A percentile compares a stretch with the other conserved stretches of the same genome.
These are phyloP conservation scores for Epinotia ramella DNA, from an alignment of 2,888 invertebrate genomes.

Conservation along the genomic window DNA sequence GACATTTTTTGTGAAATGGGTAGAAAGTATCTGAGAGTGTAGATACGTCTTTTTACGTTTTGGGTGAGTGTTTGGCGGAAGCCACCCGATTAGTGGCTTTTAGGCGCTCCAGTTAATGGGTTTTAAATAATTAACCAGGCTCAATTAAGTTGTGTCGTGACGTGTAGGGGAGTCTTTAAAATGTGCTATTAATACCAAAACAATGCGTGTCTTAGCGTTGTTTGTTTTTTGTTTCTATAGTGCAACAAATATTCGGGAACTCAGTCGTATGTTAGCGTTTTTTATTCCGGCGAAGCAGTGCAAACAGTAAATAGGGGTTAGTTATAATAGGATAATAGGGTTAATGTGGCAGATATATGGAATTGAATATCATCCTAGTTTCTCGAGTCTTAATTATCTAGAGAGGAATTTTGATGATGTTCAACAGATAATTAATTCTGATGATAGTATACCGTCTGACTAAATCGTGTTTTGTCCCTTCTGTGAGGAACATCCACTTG, in stretches of 20 bases:
- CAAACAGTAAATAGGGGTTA: too few species aligned
- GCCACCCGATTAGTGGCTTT: slow-evolving; percentile 74
- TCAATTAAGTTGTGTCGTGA: slow-evolving; percentile 48
- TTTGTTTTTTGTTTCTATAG: neutral
- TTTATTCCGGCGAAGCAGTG: too few species aligned
- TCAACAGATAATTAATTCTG: too few species aligned
- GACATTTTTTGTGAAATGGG: neutral
- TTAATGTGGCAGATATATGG: too few species aligned
- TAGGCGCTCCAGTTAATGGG: slow-evolving; percentile 69
- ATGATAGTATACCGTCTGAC: too few species aligned
- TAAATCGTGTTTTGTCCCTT: too few species aligned
- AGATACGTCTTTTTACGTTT: slow-evolving; percentile 16
- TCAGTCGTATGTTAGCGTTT: too few species aligned
- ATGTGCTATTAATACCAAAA: slow-evolving; percentile 5
- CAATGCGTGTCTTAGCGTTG: slow-evolving; percentile 1
- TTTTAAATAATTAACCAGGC: slow-evolving; percentile 67
- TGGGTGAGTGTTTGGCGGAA: slow-evolving; percentile 68
- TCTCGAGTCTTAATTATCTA: too few species aligned
- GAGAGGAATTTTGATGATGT: too few species aligned
- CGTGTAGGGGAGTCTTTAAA: slow-evolving; percentile 25
- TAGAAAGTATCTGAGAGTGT: neutral
- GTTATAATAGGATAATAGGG: too few species aligned
- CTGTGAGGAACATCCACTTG: too few species aligned
- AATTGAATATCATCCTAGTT: too few species aligned
- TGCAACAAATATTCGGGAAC: neutral